Evolutionary conservation across 2,888 invertebrate species (phyloP).

Genomic region (Andrena minutula): DNA sequence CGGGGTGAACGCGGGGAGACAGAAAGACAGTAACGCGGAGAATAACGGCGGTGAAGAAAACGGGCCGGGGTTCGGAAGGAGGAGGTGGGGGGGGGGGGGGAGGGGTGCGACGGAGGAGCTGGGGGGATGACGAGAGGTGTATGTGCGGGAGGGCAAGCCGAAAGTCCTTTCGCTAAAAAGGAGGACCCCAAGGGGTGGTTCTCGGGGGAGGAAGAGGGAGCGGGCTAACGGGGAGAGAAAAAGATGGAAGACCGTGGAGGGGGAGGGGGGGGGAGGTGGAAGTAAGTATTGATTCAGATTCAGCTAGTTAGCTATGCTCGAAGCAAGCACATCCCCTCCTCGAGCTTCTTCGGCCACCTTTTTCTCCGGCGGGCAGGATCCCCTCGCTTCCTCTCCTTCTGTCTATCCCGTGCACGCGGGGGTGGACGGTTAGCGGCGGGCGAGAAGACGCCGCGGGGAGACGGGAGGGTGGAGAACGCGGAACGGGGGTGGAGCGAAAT

Average conservation of each 20-base stretch:
- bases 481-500: conserved; percentile 34
- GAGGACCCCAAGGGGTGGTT: conserved; percentile 36
- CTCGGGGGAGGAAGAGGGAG: conserved; percentile 32
- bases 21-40: conserved; percentile 23
- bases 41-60: conserved; percentile 13
- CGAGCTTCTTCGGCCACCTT: conserved; percentile 52
- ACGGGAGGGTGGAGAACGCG: conserved; percentile 38
- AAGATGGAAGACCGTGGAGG: conserved; percentile 66
- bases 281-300: conserved; percentile 83
- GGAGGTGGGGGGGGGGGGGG: neutral
- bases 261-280: conserved; percentile 67
- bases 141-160: conserved; percentile 47
- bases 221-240: conserved; percentile 27
- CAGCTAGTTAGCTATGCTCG: conserved; percentile 83
- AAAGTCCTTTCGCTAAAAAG: conserved; percentile 65
- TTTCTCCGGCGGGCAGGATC: conserved; percentile 59
- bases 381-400: conserved; percentile 43
- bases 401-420: conserved; percentile 45
- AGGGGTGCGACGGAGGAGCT: neutral
- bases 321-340: conserved; percentile 71
- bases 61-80: neutral
- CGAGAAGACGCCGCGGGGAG: conserved; percentile 32
- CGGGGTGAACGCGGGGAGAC: conserved; percentile 26
- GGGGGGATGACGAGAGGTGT: conserved; percentile 34
- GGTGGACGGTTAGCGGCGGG: conserved; percentile 49